Evolutionary conservation across 2,113 vertebrate species (phyloP), one percentile per base, ranked within the genome.

Genomic region (Orycteropus afer): DNA sequence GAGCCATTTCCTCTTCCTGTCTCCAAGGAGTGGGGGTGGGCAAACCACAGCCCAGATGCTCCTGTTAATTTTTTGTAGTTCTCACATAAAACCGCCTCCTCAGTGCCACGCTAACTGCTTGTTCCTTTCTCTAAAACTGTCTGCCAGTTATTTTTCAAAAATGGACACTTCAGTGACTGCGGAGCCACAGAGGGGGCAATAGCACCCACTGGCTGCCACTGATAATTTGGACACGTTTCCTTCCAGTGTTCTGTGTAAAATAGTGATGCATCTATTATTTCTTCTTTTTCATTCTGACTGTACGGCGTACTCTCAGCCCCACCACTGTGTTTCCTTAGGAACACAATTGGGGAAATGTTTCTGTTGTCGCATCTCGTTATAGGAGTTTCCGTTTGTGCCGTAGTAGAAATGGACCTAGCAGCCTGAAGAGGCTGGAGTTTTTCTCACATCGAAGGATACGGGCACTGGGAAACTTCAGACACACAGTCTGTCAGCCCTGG

Each of bases 21-120:
- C 87, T 80, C 4, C 32, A 42, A 40, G 92, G 51, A 3, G 22
- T 37, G 51, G 71, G 15, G 6, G 67, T 47, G 29, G 25, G 59
- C 78, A 37, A 89, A 78, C 76, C 86, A 6, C 49, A 91, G 87
- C 90, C 96, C 89, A 95, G 65, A 86, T 92, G 80, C 20, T 78
- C 0, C 0, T 37, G 18, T 0, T 86, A 3, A 67, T 82, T 77
- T 92, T 27, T 71, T 29, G 37, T 65, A 47, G 65, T 77, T 86
- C 86, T 95, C 93, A 87, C 77, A 23, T 40, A 85, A 95, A 89
- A 67, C 47, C n/a, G 11, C 40, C 67, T 57, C 69, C 40, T 0
- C 59, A 74, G 22, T 42, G 51, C 51, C 55, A 13, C 40, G 6
- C 25, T 7, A 18, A 14, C 18, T 73, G 51, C 59, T 55, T 53